These are phyloP conservation scores for Cirrhinus molitorella DNA, from an alignment of 2,797 vertebrate genomes.

Conservation along the genomic window DNA sequence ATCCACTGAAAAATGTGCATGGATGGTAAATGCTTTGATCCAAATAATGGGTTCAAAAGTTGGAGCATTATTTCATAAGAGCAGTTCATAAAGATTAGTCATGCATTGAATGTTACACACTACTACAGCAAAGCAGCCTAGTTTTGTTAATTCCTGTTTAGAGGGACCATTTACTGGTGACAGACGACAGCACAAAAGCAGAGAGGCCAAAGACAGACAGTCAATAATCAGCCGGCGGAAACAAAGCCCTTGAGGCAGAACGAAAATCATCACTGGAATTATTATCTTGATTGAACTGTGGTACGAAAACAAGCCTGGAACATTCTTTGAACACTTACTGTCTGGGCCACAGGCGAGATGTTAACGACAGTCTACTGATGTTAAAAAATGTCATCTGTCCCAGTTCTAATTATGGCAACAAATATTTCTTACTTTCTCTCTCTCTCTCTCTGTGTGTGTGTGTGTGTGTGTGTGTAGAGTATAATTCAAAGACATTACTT, in stretches of 20 bases:
- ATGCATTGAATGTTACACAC: conserved; percentile 43
- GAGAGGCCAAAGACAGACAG: conserved; percentile 37
- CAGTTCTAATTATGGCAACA: neutral
- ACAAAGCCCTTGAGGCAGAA: conserved; percentile 49
- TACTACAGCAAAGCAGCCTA: conserved; percentile 17
- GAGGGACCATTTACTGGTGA: conserved; percentile 36
- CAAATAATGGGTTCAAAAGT: conserved; percentile 62
- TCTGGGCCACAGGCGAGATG: neutral
- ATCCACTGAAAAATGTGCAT: conserved; percentile 54
- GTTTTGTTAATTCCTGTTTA: conserved; percentile 35
- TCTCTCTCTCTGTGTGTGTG: no score
- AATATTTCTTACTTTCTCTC: neutral
- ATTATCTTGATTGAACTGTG: conserved; percentile 44
- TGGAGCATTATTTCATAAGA: conserved; percentile 60
- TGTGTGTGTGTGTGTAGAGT: neutral
- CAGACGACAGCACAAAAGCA: conserved; percentile 33
- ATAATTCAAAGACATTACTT: no score
- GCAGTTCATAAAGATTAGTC: conserved; percentile 62
- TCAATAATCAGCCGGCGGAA: conserved; percentile 36
- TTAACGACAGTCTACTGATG: neutral
- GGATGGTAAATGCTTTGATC: conserved; percentile 37
- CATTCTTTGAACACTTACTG: conserved; percentile 29
- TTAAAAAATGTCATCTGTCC: neutral
- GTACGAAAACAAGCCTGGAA: conserved; percentile 30
- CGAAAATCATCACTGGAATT: conserved; percentile 44